Evolutionary conservation across 2,797 vertebrate genomes (phyloP).

Genomic region (Centroberyx gerrardi): DNA sequence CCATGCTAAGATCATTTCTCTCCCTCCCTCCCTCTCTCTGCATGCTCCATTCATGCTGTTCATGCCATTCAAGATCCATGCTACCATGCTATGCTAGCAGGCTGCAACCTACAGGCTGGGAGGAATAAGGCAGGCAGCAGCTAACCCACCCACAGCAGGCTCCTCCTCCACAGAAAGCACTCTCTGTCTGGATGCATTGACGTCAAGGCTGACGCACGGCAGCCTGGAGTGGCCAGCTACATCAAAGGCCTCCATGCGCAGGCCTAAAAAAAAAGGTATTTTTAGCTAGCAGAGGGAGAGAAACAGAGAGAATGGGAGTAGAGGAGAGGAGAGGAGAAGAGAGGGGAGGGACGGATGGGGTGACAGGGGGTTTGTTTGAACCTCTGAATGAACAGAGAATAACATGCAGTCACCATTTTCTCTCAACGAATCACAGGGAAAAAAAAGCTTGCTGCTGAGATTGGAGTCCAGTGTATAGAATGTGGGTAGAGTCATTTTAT

Average conservation of each 20-base stretch:
- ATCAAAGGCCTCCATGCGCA: conserved; percentile 77
- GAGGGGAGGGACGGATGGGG: background rate
- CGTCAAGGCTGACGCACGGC: conserved; percentile 84
- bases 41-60: conserved; percentile 36
- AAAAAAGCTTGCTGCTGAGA: background rate
- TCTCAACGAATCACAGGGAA: background rate
- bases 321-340: conserved; percentile 1
- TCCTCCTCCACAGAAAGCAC: conserved; percentile 76
- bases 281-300: conserved; percentile 75
- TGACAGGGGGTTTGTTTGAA: conserved; percentile 44
- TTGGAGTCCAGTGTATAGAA: background rate
- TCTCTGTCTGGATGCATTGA: conserved; percentile 75
- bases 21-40: background rate
- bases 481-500: too few species aligned
- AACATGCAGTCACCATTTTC: conserved; percentile 15
- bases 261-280: conserved; percentile 71
- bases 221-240: conserved; percentile 73
- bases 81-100: background rate
- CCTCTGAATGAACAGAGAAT: conserved; percentile 39
- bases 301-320: conserved; percentile 32
- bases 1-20: too few species aligned
- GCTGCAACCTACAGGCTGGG: conserved; percentile 29
- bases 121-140: conserved; percentile 26
- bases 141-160: conserved; percentile 55
- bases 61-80: too few species aligned